phyloP scores from a whole-genome alignment of 92 coral and sea anemone genomes.

The Galaxea fascicularis region DNA sequence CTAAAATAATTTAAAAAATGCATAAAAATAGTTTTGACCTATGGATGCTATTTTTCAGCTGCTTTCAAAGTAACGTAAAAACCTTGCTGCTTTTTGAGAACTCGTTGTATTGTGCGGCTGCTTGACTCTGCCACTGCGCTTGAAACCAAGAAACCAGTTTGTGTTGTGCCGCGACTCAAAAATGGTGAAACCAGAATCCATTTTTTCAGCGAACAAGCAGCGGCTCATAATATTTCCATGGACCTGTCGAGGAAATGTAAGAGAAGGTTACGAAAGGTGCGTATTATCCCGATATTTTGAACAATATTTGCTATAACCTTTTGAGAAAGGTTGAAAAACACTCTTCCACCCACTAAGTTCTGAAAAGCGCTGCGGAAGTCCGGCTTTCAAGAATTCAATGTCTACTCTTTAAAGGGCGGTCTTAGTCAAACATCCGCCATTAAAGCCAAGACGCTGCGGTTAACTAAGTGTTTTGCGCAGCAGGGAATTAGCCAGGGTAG shows the following conservation, averaged over 20 bases:
- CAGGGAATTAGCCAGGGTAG: neutral
- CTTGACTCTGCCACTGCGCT: constrained; percentile 27
- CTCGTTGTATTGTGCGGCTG: constrained; percentile 37
- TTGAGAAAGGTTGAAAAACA: neutral
- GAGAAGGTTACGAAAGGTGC: neutral
- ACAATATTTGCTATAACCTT: no score
- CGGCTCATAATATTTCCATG: constrained; percentile 27
- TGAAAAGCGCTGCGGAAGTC: neutral
- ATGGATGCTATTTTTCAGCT: no score
- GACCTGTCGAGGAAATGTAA: neutral
- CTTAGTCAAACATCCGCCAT: neutral
- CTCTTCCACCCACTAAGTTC: neutral
- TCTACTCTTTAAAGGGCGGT: neutral
- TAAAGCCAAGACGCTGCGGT: neutral
- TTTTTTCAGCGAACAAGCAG: constrained; percentile 21
- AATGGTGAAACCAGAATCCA: neutral
- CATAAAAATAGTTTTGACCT: neutral
- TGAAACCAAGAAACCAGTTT: constrained; percentile 39
- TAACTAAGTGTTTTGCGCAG: neutral
- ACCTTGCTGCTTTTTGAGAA: constrained; percentile 33
- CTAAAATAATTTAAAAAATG: constrained; percentile 7
- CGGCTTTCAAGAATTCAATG: neutral
- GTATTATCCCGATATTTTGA: no score
- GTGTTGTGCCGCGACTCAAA: constrained; percentile 16
- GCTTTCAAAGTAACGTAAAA: neutral